Conservation (phyloP, 2,113 vertebrate genomes). For the Corvus moneduloides region DNA sequence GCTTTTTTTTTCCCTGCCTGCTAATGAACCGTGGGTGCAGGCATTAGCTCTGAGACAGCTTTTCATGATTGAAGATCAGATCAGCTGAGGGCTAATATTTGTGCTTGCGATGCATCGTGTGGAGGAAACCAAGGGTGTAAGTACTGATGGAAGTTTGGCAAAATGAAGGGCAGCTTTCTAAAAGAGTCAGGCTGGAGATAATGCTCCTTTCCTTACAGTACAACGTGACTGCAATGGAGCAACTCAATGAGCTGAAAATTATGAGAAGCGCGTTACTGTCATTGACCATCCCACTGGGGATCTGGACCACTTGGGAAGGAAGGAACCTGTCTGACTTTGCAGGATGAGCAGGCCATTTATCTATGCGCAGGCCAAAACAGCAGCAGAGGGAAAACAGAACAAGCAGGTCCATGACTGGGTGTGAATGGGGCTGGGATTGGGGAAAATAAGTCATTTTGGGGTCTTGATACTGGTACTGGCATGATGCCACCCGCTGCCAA, state of each 20-base stretch:
- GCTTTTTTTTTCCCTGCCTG: not conserved
- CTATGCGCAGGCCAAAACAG: not conserved
- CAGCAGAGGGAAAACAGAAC: not conserved
- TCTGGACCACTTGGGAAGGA: not conserved
- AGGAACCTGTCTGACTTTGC: not conserved
- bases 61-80: constrained; percentile 40
- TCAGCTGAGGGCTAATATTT: constrained; percentile 45
- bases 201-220: not conserved
- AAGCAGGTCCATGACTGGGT: fast-evolving
- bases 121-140: not conserved
- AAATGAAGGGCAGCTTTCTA: not conserved
- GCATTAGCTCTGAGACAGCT: constrained; percentile 45
- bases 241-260: not conserved
- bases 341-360: not conserved
- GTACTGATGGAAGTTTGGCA: not conserved
- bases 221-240: not conserved
- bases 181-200: not conserved
- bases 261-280: not conserved
- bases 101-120: not conserved
- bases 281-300: not conserved
- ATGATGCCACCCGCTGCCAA: fast-evolving
- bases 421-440: not conserved
- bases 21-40: constrained; percentile 58
- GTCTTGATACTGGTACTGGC: not conserved
- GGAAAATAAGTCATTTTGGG: not conserved